These are phyloP conservation scores for Arbacia lixula DNA, from an alignment of 53 echinoderm and acorn worm genomes.

Conservation along the genomic window DNA sequence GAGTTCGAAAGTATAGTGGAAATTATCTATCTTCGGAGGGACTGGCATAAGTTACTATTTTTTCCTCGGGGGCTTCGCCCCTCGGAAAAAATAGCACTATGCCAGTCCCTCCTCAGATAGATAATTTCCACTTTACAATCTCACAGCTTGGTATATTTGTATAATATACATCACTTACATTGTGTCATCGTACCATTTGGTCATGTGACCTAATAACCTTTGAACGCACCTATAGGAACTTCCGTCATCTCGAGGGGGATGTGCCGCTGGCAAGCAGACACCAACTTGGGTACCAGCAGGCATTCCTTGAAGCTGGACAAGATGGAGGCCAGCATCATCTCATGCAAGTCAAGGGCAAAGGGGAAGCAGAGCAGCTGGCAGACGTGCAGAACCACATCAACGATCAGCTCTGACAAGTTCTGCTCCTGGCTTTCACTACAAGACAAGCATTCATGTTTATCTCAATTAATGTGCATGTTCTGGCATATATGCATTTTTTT, in stretches of 20 bases:
- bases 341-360: conserved; percentile 90
- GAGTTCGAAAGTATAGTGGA: too few relatives aligned
- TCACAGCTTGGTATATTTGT: too few relatives aligned
- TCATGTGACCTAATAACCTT: neutral
- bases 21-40: too few relatives aligned
- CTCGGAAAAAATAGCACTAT: too few relatives aligned
- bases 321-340: conserved; percentile 77
- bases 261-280: conserved; percentile 76
- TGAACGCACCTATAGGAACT: conserved; percentile 75
- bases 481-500: neutral
- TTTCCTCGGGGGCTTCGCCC: too few relatives aligned
- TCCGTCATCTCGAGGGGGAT: conserved; percentile 80
- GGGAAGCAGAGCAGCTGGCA: conserved; percentile 95
- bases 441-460: neutral
- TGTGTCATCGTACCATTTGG: neutral
- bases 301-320: conserved; percentile 80
- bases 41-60: too few relatives aligned
- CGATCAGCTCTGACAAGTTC: conserved; percentile 63
- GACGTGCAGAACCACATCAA: conserved; percentile 77
- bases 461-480: neutral
- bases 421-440: conserved; percentile 49
- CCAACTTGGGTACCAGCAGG: conserved; percentile 74
- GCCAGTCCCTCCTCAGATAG: too few relatives aligned
- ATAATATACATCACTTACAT: too few relatives aligned
- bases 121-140: too few relatives aligned